Conservation (phyloP, 2,888 invertebrate species). For the Rhimphoctona megacephalus region DNA sequence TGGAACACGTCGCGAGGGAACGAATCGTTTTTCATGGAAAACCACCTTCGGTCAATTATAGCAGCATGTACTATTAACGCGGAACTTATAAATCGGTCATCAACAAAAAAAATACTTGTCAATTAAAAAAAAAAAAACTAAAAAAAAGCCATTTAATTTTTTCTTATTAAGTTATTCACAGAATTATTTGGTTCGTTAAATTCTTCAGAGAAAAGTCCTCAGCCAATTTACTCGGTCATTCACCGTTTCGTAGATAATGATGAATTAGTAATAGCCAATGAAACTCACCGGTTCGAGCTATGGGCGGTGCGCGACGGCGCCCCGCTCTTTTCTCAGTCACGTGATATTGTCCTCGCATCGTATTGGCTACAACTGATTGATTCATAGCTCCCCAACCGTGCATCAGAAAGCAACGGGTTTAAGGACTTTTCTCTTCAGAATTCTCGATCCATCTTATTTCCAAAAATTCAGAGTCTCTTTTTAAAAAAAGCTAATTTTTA, state of each 20-base stretch:
- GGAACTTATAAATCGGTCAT: not conserved
- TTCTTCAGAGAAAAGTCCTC: not conserved
- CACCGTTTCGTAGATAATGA: not conserved
- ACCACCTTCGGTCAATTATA: conserved; percentile 33
- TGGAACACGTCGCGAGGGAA: conserved; percentile 38
- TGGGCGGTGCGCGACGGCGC: not conserved
- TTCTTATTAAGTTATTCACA: not conserved
- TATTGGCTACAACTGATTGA: not conserved
- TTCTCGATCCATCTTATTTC: not conserved
- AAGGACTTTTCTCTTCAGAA: not conserved
- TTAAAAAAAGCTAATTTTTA: not conserved
- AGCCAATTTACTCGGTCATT: not conserved
- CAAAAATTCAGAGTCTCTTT: not conserved
- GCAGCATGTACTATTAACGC: not conserved
- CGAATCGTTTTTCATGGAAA: conserved; percentile 54
- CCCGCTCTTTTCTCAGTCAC: not conserved
- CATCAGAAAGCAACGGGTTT: not conserved
- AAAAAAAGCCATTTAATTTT: not conserved
- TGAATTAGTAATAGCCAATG: not conserved
- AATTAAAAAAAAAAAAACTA: not conserved
- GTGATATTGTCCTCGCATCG: not conserved
- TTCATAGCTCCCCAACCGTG: not conserved
- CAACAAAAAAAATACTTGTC: not conserved
- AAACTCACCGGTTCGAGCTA: not conserved
- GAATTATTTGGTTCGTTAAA: not conserved